phyloP scores from a whole-genome alignment of 2,888 invertebrate species.

The Drosophila pegasa region DNA sequence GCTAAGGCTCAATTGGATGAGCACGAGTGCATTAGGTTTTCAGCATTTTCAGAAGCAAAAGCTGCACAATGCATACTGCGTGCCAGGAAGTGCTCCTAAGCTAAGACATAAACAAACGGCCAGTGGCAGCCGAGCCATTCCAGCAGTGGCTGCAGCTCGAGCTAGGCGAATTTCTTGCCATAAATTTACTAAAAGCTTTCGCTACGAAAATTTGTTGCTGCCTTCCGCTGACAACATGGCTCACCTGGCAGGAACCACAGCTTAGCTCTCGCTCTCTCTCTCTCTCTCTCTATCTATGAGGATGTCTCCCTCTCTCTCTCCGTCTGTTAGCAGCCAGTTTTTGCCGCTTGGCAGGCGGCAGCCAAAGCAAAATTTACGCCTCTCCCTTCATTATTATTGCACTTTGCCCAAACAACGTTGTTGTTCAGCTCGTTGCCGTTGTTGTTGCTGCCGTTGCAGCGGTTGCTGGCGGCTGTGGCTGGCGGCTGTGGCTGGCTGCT shows the following conservation, averaged over 20 bases:
- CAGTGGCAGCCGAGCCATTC: conserved; percentile 32
- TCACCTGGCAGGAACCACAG: conserved; percentile 63
- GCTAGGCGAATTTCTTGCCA: conserved; percentile 75
- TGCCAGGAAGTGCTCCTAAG: conserved; percentile 24
- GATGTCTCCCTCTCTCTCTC: neutral
- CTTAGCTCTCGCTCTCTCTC: conserved; percentile 7
- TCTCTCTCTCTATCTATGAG: neutral
- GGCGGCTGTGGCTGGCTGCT: conserved; percentile 41
- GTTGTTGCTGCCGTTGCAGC: conserved; percentile 21
- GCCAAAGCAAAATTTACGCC: conserved; percentile 80
- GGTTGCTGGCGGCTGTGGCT: conserved; percentile 34
- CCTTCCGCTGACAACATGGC: conserved; percentile 81
- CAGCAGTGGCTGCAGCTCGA: conserved; percentile 36
- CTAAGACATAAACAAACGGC: conserved; percentile 69
- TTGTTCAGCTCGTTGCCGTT: conserved; percentile 25
- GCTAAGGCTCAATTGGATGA: conserved; percentile 15
- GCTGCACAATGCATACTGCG: conserved; percentile 36
- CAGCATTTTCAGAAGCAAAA: conserved; percentile 48
- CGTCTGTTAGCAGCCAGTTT: conserved; percentile 3
- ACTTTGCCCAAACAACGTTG: conserved; percentile 55
- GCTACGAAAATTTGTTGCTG: conserved; percentile 79
- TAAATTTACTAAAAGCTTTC: conserved; percentile 80
- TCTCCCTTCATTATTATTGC: conserved; percentile 80
- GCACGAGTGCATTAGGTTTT: conserved; percentile 61
- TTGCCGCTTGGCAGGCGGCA: conserved; percentile 42